Evolutionary conservation across 1,140 invertebrate genomes (phyloP).

Genomic region (Phymastichus coffea): DNA sequence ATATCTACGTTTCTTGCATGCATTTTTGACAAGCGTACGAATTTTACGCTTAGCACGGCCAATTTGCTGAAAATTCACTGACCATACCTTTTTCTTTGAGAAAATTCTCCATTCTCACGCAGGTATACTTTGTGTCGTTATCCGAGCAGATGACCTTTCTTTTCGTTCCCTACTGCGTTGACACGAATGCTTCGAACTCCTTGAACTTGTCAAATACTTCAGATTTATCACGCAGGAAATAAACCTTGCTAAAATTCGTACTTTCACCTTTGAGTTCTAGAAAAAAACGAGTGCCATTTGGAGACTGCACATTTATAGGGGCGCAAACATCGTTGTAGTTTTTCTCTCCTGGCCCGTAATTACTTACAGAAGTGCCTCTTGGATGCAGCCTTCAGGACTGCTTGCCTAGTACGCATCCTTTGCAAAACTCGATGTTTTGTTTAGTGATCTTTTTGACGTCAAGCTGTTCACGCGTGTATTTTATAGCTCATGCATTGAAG

Average conservation of each 20-base stretch:
- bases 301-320: neutral
- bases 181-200: conserved; percentile 36
- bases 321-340: neutral
- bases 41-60: conserved; percentile 45
- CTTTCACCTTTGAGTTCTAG: neutral
- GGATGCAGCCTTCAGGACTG: conserved; percentile 3
- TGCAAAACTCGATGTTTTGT: neutral
- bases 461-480: neutral
- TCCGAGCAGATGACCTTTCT: conserved; percentile 31
- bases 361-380: neutral
- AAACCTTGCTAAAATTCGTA: neutral
- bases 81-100: conserved; percentile 21
- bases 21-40: conserved; percentile 39
- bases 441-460: neutral
- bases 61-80: conserved; percentile 41
- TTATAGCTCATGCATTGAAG: conserved; percentile 2
- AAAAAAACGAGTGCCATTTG: neutral
- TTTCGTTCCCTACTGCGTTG: conserved; percentile 38
- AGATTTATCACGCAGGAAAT: conserved; percentile 22
- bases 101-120: neutral
- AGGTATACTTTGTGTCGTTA: conserved; percentile 23
- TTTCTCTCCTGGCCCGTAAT: conserved; percentile 1
- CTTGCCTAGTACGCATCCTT: too few species aligned
- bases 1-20: neutral
- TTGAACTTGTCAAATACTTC: too few species aligned